phyloP scores from a whole-genome alignment of 2,797 vertebrate genomes.

The Leptatherina wallacei region DNA sequence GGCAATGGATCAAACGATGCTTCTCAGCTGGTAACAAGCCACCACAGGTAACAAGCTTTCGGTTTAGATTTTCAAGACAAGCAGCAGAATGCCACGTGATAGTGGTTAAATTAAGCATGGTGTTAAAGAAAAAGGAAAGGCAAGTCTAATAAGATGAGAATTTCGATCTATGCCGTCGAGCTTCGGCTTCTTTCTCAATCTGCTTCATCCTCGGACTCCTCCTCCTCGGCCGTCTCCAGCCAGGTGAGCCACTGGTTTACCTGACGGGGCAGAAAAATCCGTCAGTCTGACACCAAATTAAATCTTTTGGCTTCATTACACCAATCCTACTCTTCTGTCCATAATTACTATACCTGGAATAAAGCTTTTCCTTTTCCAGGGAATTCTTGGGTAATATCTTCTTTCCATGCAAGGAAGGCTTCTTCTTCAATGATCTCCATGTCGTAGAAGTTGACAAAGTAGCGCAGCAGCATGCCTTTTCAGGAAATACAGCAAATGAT shows the following conservation, averaged over 20 bases:
- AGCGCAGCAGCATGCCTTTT: constrained; percentile 97
- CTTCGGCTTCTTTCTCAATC: constrained; percentile 89
- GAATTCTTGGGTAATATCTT: constrained; percentile 99
- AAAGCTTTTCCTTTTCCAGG: constrained; percentile 99
- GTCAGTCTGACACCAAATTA: not conserved
- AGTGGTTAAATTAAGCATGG: constrained; percentile 89
- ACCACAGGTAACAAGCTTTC: constrained; percentile 80
- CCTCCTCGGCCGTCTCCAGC: constrained; percentile 98
- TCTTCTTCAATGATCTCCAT: constrained; percentile 99
- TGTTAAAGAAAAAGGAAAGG: constrained; percentile 61
- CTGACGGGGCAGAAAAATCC: constrained; percentile 64
- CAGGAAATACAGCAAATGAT: not conserved
- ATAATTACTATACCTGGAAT: constrained; percentile 88
- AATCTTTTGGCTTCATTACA: not conserved
- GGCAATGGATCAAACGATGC: constrained; percentile 80
- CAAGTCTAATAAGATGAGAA: constrained; percentile 77
- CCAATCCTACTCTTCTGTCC: not conserved
- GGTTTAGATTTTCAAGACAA: constrained; percentile 87
- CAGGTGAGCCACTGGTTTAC: constrained; percentile 99
- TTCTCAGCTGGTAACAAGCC: constrained; percentile 84
- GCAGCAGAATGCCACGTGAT: constrained; percentile 88
- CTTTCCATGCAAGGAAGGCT: constrained; percentile 99
- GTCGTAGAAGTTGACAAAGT: constrained; percentile 98
- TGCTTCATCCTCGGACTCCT: constrained; percentile 97
- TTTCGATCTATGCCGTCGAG: constrained; percentile 87